Evolutionary conservation across 2,888 invertebrate genomes (phyloP).

Genomic region (Anodontia alba): DNA sequence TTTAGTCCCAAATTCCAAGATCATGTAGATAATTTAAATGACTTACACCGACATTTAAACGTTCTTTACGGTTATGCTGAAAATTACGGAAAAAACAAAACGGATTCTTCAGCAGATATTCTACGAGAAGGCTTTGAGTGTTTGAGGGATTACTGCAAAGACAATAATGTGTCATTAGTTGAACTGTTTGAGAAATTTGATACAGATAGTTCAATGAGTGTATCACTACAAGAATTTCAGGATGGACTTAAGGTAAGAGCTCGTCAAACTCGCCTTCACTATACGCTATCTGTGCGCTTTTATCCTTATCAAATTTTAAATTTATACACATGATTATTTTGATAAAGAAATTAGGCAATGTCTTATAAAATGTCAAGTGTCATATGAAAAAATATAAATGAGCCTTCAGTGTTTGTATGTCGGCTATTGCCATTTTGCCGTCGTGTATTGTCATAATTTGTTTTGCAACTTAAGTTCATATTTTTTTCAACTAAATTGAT

Average conservation of each 20-base stretch:
- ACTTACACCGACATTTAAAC: constrained; percentile 69
- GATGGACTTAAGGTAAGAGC: constrained; percentile 61
- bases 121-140: constrained; percentile 80
- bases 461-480: no score
- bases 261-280: no score
- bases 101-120: constrained; percentile 73
- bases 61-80: constrained; percentile 79
- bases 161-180: constrained; percentile 77
- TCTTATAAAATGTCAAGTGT: no score
- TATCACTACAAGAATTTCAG: constrained; percentile 53
- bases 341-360: no score
- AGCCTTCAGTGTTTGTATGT: no score
- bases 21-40: constrained; percentile 63
- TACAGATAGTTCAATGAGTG: constrained; percentile 77
- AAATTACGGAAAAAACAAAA: constrained; percentile 80
- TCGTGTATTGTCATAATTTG: no score
- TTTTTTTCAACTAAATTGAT: no score
- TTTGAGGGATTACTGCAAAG: constrained; percentile 77
- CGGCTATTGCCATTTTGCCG: no score
- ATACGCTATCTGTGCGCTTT: no score
- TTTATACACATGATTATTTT: no score
- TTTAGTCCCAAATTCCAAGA: constrained; percentile 64
- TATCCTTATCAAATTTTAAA: no score
- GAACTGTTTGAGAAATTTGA: constrained; percentile 82
- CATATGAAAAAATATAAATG: no score